Evolutionary conservation across 2,888 invertebrate genomes (phyloP).

Genomic region (Trimorus sp.): DNA sequence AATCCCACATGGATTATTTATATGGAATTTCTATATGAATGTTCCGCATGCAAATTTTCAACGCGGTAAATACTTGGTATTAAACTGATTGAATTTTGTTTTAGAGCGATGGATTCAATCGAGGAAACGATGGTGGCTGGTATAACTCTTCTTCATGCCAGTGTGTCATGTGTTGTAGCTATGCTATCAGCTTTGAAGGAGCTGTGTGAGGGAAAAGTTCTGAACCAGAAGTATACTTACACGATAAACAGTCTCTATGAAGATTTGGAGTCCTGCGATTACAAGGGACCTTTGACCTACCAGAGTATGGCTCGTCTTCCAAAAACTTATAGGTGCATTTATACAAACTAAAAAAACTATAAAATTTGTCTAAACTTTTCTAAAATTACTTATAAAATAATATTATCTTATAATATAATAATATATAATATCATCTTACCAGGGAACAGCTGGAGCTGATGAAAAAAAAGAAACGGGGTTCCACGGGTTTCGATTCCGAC

Average conservation of each 20-base stretch:
- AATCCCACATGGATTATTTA: too few relatives aligned
- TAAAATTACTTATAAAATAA: too few relatives aligned
- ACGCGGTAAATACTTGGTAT: too few relatives aligned
- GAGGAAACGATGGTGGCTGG: slow-evolving; percentile 95
- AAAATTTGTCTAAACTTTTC: too few relatives aligned
- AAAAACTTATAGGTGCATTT: slow-evolving; percentile 86
- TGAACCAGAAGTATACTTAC: slow-evolving; percentile 83
- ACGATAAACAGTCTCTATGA: slow-evolving; percentile 79
- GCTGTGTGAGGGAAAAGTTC: slow-evolving; percentile 88
- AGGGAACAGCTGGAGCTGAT: slow-evolving; percentile 80
- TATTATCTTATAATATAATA: too few relatives aligned
- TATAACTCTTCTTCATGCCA: slow-evolving; percentile 88
- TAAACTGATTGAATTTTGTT: background rate
- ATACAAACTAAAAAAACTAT: too few relatives aligned
- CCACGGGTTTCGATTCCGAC: slow-evolving; percentile 77
- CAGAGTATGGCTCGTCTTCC: slow-evolving; percentile 92
- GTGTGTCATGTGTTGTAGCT: slow-evolving; percentile 92
- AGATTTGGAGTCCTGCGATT: slow-evolving; percentile 84
- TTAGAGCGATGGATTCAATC: slow-evolving; percentile 94
- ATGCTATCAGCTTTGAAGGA: slow-evolving; percentile 92
- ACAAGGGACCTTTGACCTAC: slow-evolving; percentile 92
- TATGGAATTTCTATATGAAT: too few relatives aligned
- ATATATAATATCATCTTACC: background rate
- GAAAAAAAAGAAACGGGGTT: slow-evolving; percentile 74
- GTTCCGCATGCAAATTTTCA: too few relatives aligned